Base-by-base conservation (phyloP, 2,797 vertebrate species). In the Emys orbicularis region DNA sequence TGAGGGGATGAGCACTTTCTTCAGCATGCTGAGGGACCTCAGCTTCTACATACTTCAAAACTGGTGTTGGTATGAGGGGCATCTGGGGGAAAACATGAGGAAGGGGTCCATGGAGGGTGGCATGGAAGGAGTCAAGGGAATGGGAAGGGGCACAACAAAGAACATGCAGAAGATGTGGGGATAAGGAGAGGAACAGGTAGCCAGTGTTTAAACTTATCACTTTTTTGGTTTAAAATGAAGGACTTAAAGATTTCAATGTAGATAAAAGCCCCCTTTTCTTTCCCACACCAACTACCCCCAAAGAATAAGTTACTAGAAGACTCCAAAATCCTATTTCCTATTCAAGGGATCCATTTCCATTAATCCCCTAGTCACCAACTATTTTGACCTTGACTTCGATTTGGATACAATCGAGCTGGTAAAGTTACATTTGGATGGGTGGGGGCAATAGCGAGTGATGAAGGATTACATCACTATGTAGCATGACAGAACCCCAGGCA, bases 361-460 rank as follows among this genome's bases (percentile, higher is more conserved):
- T 37, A 87, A 65, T 0, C 9, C 10, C 25, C 34, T 57, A 7
- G 65, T 49, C 19, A 65, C 21, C 68, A 77, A 15, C 1, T 12
- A 9, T 19, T 56, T 31, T 21, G 50, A n/a, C 79, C 12, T 56
- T 76, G 19, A 8, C 19, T 59, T 77, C 50, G 5, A 12, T 18
- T 53, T 44, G 9, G 49, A 44, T 10, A 44, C 84, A n/a, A 8
- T 41, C 77, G 34, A 41, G 77, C 10, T 6, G 8, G 61, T 37
- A 18, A 10, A 37, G 12, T 11, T 31, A 25, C 77, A 27, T 3
- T 25, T 34, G 8, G 27, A 12, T 37, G 61, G 57, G n/a, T 59
- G 54, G 31, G 12, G 27, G 72, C 10, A 21, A 21, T 0, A 0
- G 37, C 23, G 23, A 93, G 10, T 2, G 44, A 87, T 3, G 8